A percentile compares a stretch with the other conserved stretches of the same genome.
These are phyloP conservation scores for Dicaeum eximium DNA, from an alignment of 2,113 vertebrate genomes.

Conservation along the genomic window DNA sequence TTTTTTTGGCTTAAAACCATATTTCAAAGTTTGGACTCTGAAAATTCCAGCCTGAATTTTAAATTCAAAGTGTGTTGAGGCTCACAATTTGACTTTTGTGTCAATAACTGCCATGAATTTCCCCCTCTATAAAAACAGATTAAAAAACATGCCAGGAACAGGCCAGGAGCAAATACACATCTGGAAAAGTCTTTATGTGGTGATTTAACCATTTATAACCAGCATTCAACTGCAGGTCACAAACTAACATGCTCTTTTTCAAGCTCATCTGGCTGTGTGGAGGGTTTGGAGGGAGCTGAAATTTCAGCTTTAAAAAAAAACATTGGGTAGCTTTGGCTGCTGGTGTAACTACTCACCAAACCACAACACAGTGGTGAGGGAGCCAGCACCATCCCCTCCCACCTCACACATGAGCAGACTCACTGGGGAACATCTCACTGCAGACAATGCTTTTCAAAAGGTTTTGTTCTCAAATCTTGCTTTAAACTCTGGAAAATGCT, in stretches of 20 bases:
- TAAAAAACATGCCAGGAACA: not conserved
- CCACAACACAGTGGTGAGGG: slow-evolving; percentile 11
- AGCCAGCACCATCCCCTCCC: not conserved
- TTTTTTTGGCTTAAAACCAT: not conserved
- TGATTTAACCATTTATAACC: not conserved
- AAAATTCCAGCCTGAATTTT: not conserved
- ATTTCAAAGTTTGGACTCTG: not conserved
- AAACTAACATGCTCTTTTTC: not conserved
- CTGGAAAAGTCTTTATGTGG: slow-evolving; percentile 2
- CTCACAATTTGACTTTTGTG: not conserved
- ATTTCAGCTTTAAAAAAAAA: not conserved
- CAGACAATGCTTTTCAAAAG: not conserved
- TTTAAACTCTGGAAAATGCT: not conserved
- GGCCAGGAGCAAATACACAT: not conserved
- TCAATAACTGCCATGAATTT: not conserved
- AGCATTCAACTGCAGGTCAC: not conserved
- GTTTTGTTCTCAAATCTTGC: not conserved
- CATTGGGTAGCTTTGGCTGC: not conserved
- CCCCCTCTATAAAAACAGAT: not conserved
- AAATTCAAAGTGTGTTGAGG: not conserved
- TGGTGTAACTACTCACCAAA: not conserved
- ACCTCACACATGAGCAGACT: not conserved
- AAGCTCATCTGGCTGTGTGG: not conserved
- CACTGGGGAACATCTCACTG: not conserved
- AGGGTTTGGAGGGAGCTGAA: not conserved